Conservation (phyloP, 2,888 invertebrate genomes). For the Clostera curtula region DNA sequence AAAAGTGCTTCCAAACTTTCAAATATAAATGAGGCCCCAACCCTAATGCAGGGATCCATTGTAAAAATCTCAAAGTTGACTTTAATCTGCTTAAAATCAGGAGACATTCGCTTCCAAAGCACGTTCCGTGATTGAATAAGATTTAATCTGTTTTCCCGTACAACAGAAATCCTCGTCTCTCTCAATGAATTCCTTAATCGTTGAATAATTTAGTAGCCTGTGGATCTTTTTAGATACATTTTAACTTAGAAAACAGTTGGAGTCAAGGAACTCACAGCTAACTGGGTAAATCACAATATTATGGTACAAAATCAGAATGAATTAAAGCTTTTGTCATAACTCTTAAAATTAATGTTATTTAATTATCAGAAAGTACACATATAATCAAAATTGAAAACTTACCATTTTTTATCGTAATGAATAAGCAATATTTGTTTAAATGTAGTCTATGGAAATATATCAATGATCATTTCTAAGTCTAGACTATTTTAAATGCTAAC, state of each 20-base stretch:
- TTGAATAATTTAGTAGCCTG: slow-evolving; percentile 53
- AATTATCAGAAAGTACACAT: no score
- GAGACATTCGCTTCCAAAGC: slow-evolving; percentile 58
- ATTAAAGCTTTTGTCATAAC: no score
- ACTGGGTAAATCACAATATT: no score
- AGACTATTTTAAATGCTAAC: no score
- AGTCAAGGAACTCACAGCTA: no score
- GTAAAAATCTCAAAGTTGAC: slow-evolving; percentile 43
- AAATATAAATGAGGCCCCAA: slow-evolving; percentile 40
- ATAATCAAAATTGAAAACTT: no score
- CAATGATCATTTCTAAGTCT: no score
- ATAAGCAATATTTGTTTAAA: no score
- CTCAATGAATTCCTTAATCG: slow-evolving; percentile 50
- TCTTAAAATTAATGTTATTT: no score
- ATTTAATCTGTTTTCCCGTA: slow-evolving; percentile 62
- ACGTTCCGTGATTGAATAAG: slow-evolving; percentile 61
- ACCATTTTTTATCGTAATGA: no score
- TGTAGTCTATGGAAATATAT: no score
- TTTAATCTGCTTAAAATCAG: slow-evolving; percentile 61
- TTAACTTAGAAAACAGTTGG: neutral
- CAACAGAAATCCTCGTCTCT: slow-evolving; percentile 41
- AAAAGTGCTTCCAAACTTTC: slow-evolving; percentile 32
- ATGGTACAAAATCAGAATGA: no score
- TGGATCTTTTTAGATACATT: slow-evolving; percentile 33
- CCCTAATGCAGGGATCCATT: slow-evolving; percentile 38